Evolutionary conservation across 2,888 invertebrate genomes (phyloP).

Genomic region (Cryptocephalus primarius): DNA sequence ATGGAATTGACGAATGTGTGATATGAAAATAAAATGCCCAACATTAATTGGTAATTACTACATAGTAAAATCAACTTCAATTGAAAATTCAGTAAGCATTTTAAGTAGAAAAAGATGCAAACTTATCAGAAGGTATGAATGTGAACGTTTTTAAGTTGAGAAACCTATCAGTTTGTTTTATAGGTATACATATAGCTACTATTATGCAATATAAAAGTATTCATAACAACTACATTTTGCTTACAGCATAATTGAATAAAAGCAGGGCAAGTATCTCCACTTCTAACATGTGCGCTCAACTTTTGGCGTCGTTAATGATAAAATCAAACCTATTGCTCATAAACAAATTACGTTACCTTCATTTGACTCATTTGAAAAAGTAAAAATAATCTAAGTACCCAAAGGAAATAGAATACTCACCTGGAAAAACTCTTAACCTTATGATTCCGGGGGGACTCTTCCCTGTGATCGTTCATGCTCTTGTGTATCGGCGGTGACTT

Average conservation of each 20-base stretch:
- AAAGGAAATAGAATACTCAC: constrained; percentile 16
- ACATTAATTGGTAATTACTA: neutral
- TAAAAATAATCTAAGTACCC: neutral
- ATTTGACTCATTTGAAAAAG: neutral
- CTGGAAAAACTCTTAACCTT: constrained; percentile 36
- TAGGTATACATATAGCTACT: no score
- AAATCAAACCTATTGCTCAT: no score
- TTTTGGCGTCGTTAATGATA: no score
- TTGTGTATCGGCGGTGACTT: constrained; percentile 30
- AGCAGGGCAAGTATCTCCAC: neutral
- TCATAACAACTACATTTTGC: neutral
- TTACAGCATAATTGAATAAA: neutral
- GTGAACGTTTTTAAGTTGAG: no score
- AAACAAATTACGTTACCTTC: neutral
- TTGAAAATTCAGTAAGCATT: neutral
- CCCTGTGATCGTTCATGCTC: constrained; percentile 29
- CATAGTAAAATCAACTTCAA: neutral
- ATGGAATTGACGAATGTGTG: neutral
- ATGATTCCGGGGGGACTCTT: constrained; percentile 34
- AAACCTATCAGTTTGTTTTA: no score
- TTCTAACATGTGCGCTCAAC: no score
- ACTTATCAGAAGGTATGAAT: no score
- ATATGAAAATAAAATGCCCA: neutral
- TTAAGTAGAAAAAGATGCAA: no score
- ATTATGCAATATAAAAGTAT: no score